These are phyloP conservation scores for Scolopax mira DNA, from an alignment of 2,113 vertebrate species.

Conservation along the genomic window DNA sequence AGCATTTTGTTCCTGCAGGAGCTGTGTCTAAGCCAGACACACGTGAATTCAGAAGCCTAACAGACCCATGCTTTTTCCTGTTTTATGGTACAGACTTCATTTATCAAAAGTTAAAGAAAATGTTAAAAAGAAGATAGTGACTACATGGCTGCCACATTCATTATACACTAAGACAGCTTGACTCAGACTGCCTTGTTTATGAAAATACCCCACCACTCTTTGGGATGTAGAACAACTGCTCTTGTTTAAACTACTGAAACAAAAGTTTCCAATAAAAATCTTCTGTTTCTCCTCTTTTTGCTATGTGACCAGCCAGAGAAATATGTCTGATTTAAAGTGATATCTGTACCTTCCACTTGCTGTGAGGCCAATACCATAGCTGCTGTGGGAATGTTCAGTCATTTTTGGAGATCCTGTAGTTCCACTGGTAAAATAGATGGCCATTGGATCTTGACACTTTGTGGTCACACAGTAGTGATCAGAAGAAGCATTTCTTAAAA, in stretches of 20 bases:
- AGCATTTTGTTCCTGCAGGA: background rate
- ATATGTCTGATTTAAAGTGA: background rate
- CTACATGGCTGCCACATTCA: background rate
- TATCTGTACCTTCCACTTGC: conserved; percentile 78
- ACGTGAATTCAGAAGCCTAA: background rate
- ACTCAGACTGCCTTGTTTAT: background rate
- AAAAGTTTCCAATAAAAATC: background rate
- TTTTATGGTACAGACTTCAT: background rate
- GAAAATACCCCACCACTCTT: background rate
- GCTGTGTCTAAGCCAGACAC: background rate
- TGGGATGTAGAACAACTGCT: background rate
- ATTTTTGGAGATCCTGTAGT: conserved; percentile 82
- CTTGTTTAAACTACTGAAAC: background rate
- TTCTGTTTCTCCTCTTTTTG: background rate
- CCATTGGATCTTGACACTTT: conserved; percentile 75
- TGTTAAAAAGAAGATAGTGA: background rate
- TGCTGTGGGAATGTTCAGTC: conserved; percentile 80
- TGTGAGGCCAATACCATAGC: conserved; percentile 77
- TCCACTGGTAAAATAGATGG: conserved; percentile 84
- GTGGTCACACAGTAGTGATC: conserved; percentile 76
- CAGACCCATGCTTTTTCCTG: background rate
- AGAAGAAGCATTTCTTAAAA: conserved; percentile 66
- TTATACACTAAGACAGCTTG: background rate
- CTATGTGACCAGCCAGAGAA: background rate
- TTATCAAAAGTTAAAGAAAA: background rate